Base-by-base conservation (phyloP, 1,140 invertebrate species). In the Diorhabda elongata region DNA sequence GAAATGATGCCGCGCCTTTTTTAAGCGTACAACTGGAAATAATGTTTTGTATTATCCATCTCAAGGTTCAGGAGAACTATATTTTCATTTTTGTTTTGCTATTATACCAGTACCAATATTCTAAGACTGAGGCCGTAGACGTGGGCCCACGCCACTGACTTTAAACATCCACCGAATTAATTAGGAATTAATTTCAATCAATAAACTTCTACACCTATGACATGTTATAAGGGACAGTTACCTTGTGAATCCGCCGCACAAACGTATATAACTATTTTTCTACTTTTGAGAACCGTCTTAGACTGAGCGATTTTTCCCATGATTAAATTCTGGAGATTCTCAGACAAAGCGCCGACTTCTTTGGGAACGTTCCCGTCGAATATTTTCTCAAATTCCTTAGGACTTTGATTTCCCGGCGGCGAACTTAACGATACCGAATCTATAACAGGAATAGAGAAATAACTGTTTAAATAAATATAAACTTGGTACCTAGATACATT, bases 231-330 rank as follows among this genome's bases (percentile, higher is more conserved):
- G 26, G 26, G 26, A 26, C 26, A 26, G 26, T 73, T 79, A 88
- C 88, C 88, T 85, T 90, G 87, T 3, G 88, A 88, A 75, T 89
- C 88, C 3, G 88, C 87, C 11, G 88, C 87, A 71, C 87, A 89
- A 2, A 89, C 84, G 73, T 90, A 90, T 52, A 90, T 84, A 45
- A 88, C 85, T 77, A 90, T 87, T 76, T 87, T 90, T 26, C 85
- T 84, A 5, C 83, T 83, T 44, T 84, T 83, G 6, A 83, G 71
- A 9, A 82, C 78, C 1, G 81, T 76, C 67, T 84, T 82, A 11
- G 80, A 78, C 42, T 81, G 78, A 0, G 81, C 81, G 0, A 86
- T 80, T 69, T 84, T 80, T 8, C 88, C 88, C 77, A 88, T 83
- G 8, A 90, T 83, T 63, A 89, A 78, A 70, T 84, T 80, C 72